Percentiles rank a stretch among this genome's conserved stretches.
These are phyloP conservation scores for Helogale parvula DNA, from an alignment of 2,113 vertebrate genomes.

Conservation along the genomic window DNA sequence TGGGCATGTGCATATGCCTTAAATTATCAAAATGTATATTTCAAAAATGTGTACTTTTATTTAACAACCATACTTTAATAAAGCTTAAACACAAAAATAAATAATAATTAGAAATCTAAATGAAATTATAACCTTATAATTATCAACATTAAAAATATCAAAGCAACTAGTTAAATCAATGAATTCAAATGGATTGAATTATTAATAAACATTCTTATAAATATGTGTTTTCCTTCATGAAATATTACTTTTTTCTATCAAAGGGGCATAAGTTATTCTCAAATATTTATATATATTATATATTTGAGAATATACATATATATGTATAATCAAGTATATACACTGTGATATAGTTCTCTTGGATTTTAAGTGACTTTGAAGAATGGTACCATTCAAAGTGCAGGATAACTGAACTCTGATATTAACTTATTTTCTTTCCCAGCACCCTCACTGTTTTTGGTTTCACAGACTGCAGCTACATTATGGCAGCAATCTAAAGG, in stretches of 20 bases:
- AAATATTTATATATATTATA: not conserved
- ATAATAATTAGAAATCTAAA: not conserved
- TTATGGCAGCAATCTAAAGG: not conserved
- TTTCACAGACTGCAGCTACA: not conserved
- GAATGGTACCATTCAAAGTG: not conserved
- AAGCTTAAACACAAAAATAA: not conserved
- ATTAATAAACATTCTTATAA: not conserved
- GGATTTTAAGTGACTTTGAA: conserved; percentile 3
- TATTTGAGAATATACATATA: not conserved
- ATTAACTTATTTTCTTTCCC: not conserved
- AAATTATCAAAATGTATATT: not conserved
- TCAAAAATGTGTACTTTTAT: not conserved
- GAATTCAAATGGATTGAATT: not conserved
- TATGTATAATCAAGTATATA: not conserved
- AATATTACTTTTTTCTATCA: not conserved
- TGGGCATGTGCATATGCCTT: not conserved
- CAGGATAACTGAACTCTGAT: not conserved
- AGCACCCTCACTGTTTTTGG: not conserved
- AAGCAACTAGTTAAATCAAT: not conserved
- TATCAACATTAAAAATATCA: not conserved
- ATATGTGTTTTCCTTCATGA: not conserved
- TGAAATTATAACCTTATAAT: not conserved
- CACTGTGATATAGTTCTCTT: not conserved
- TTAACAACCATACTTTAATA: not conserved
- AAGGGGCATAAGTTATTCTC: not conserved